phyloP scores from a whole-genome alignment of 1,140 invertebrate genomes.

The Tetramorium simillimum region DNA sequence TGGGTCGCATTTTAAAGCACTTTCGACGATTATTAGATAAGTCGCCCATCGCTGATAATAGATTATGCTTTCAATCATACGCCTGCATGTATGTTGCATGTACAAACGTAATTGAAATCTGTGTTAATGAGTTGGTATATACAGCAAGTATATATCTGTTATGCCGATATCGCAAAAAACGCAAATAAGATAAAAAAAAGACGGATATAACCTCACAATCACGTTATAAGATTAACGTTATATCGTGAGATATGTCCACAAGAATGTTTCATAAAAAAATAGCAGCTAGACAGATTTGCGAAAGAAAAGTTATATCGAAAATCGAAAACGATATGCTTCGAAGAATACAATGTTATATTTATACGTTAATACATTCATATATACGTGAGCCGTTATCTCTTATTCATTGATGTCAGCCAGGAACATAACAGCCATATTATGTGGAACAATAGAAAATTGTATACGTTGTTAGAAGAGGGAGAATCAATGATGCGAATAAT shows the following conservation, averaged over 20 bases:
- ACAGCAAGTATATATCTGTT: not conserved
- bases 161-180: not conserved
- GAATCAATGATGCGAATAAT: constrained; percentile 3
- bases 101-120: not conserved
- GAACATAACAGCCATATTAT: not conserved
- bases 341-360: constrained; percentile 7
- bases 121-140: not conserved
- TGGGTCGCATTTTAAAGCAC: not conserved
- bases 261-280: not conserved
- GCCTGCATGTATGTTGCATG: not conserved
- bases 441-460: constrained; percentile 12
- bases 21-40: not conserved
- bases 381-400: not conserved
- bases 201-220: too few species aligned
- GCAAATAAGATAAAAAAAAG: constrained; percentile 10
- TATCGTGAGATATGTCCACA: not conserved
- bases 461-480: not conserved
- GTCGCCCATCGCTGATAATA: not conserved
- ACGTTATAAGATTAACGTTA: too few species aligned
- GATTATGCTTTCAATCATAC: not conserved
- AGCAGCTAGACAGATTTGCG: not conserved
- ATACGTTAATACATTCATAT: not conserved
- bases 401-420: not conserved
- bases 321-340: constrained; percentile 5
- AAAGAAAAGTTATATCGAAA: not conserved